Conservation (phyloP, 30 jellyfish, hydroid and myxozoan genomes). For the Phacellophora camtschatica region DNA sequence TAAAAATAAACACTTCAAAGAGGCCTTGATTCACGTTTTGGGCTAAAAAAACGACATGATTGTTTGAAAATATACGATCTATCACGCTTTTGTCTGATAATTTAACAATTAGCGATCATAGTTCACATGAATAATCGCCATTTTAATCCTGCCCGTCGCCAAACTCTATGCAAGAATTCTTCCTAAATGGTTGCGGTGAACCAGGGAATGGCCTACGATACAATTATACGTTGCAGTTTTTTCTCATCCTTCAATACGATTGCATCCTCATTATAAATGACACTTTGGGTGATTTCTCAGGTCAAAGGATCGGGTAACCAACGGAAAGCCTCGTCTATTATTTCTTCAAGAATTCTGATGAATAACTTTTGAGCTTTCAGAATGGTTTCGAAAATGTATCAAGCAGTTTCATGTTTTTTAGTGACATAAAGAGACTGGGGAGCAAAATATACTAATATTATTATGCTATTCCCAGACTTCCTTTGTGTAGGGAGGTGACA, state of each 20-base stretch:
- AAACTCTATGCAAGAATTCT: conserved; percentile 21
- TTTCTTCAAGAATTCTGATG: too few relatives aligned
- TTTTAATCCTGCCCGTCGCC: conserved; percentile 65
- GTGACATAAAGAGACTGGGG: too few relatives aligned
- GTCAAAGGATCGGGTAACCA: background rate
- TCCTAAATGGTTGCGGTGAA: conserved; percentile 53
- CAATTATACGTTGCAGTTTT: background rate
- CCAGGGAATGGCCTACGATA: background rate
- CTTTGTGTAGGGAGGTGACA: too few relatives aligned
- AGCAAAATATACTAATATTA: too few relatives aligned
- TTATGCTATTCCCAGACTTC: too few relatives aligned
- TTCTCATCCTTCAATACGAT: background rate
- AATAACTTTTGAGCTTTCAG: too few relatives aligned
- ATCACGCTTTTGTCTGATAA: conserved; percentile 17
- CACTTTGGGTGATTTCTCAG: background rate
- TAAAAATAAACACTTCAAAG: background rate
- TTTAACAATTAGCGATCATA: conserved; percentile 19
- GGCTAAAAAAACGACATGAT: background rate
- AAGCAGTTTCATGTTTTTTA: too few relatives aligned
- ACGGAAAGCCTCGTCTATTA: too few relatives aligned
- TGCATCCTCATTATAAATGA: background rate
- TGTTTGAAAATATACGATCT: background rate
- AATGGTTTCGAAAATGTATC: too few relatives aligned
- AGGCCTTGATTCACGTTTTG: background rate
- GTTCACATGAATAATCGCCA: background rate